Evolutionary conservation across 2,888 invertebrate genomes (phyloP).

Genomic region (Trichogramma dendrolimi): DNA sequence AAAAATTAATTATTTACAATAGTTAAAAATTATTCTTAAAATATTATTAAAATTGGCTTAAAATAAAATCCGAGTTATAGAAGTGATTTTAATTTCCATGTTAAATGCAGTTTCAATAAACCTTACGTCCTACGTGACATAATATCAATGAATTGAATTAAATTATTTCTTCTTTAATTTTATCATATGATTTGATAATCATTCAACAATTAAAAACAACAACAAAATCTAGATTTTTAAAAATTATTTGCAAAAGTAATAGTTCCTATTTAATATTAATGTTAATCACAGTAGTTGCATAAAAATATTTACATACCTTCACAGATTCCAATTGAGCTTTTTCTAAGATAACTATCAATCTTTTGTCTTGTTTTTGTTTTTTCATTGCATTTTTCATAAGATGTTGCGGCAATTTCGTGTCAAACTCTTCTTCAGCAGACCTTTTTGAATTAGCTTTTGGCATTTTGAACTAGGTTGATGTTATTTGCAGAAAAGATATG

Average conservation of each 20-base stretch:
- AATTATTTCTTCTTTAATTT: not conserved
- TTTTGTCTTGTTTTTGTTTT: conserved; percentile 72
- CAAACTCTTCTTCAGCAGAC: no score
- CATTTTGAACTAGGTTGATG: no score
- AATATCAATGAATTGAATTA: not conserved
- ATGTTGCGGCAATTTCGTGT: no score
- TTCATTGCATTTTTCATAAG: no score
- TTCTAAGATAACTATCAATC: conserved; percentile 88
- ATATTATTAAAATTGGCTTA: not conserved
- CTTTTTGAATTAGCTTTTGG: no score
- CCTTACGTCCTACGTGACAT: no score
- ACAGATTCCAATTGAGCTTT: conserved; percentile 93
- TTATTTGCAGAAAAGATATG: no score
- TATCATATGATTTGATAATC: not conserved
- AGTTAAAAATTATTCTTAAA: not conserved
- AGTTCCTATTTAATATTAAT: not conserved
- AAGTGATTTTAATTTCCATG: no score
- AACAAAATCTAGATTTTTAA: not conserved
- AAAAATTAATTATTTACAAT: not conserved
- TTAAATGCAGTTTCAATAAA: no score
- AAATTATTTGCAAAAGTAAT: not conserved
- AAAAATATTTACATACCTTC: conserved; percentile 62
- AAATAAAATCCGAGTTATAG: no score
- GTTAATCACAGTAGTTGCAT: not conserved
- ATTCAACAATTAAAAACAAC: not conserved